Base-by-base conservation (phyloP, 1,140 invertebrate genomes). In the Cotesia vestalis region DNA sequence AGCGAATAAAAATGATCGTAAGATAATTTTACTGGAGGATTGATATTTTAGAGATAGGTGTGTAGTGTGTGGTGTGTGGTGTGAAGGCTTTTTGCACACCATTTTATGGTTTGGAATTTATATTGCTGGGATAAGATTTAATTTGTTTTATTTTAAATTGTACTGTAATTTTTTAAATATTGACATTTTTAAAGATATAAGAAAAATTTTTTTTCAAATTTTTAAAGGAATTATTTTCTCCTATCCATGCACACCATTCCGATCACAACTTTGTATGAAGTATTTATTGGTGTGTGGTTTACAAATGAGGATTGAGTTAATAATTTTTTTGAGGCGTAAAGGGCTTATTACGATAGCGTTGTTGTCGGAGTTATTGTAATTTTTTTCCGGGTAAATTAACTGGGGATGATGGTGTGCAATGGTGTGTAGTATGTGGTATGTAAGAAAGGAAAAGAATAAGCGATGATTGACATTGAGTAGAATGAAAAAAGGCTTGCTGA, bases 1-100 rank as follows among this genome's bases (percentile, higher is more conserved):
- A 51, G 59, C 27, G 60, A 62, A 69, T 69, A 69, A 69, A 69
- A 59, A 69, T 57, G 51, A 69, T 69, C 36, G 1, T 4, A 40
- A 57, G n/a, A 69, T 51, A 40, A 69, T 35, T 6, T 53, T 62
- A 35, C n/a, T 53, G 64, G 53, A 8, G 35, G 20, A 52, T 46
- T 64, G 46, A 46, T 64, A 46, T 6, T 9, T 46, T 46, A 46
- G 6, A 46, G 2, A 46, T 11, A 6, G 4, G 11, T 46, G 9
- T 40, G 9, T 4, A 40, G 27, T 27, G 27, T 27, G 27, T 27
- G 27, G 27, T 27, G 27, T 27, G 27, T 27, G 27, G 27, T 27
- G 27, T 27, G 27, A 27, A 27, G 27, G 27, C 27, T 27, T 27
- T 27, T 27, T 27, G 27, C 27, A 27, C 27, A 27, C 27, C 3